Evolutionary conservation across 2,113 vertebrate species (phyloP).

Genomic region (Ellobius talpinus): DNA sequence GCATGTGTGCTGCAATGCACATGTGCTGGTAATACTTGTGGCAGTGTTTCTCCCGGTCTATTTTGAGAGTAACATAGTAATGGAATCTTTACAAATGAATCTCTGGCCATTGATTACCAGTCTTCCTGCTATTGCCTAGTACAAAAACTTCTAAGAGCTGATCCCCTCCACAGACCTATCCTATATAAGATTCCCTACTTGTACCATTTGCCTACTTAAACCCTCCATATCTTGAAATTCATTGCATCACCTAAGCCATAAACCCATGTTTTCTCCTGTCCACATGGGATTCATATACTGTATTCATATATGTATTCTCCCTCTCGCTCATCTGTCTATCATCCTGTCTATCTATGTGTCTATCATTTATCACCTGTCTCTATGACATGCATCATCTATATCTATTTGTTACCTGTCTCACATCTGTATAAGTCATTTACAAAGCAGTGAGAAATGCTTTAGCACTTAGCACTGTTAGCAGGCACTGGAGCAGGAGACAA

Average conservation of each 20-base stretch:
- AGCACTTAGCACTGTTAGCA: not conserved
- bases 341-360: too few relatives aligned
- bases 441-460: not conserved
- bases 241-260: too few relatives aligned
- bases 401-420: not conserved
- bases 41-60: not conserved
- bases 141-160: not conserved
- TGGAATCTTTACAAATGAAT: not conserved
- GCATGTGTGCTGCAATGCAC: not conserved
- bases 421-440: not conserved
- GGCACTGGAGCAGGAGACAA: not conserved
- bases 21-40: not conserved
- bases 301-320: not conserved
- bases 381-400: not conserved
- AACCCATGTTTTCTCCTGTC: not conserved
- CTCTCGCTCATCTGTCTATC: not conserved
- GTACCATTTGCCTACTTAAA: not conserved
- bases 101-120: not conserved
- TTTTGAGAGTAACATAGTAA: not conserved
- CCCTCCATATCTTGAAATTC: not conserved
- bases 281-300: not conserved
- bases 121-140: not conserved
- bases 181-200: not conserved
- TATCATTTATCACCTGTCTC: not conserved
- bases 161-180: not conserved